A percentile compares a stretch with the other conserved stretches of the same genome.
phyloP scores from a whole-genome alignment of 2,888 invertebrate species.

The Cryptus viduatorius region DNA sequence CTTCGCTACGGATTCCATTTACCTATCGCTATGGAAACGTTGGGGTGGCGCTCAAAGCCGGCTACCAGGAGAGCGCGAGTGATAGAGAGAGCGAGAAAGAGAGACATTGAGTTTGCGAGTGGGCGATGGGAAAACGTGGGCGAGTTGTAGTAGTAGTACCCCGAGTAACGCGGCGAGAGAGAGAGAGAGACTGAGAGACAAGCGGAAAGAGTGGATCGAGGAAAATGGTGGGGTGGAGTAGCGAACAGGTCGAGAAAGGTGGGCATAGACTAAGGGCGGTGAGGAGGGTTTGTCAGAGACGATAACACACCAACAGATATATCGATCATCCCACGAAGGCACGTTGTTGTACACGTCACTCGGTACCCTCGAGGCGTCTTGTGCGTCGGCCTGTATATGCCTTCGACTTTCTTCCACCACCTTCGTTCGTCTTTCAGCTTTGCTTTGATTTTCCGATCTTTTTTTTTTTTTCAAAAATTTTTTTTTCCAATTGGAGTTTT shows the following conservation, averaged over 20 bases:
- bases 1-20: conserved; percentile 84
- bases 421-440: conserved; percentile 28
- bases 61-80: conserved; percentile 66
- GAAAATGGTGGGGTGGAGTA: conserved; percentile 57
- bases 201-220: conserved; percentile 65
- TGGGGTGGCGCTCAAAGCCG: conserved; percentile 82
- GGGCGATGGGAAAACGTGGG: conserved; percentile 57
- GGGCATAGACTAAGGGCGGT: conserved; percentile 64
- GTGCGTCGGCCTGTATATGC: conserved; percentile 34
- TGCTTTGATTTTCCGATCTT: conserved; percentile 18
- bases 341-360: conserved; percentile 68
- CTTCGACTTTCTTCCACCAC: conserved; percentile 12
- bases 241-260: conserved; percentile 67
- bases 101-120: conserved; percentile 58
- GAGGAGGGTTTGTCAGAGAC: conserved; percentile 77
- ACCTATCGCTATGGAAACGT: conserved; percentile 85
- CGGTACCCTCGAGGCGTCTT: conserved; percentile 52
- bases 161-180: conserved; percentile 17
- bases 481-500: not conserved
- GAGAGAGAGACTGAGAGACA: conserved; percentile 8
- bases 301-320: conserved; percentile 80
- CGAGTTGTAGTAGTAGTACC: conserved; percentile 28
- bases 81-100: conserved; percentile 68
- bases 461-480: not conserved
- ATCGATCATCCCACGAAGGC: conserved; percentile 78